Conservation (phyloP, 1,140 invertebrate genomes). For the Lethocerus indicus region DNA sequence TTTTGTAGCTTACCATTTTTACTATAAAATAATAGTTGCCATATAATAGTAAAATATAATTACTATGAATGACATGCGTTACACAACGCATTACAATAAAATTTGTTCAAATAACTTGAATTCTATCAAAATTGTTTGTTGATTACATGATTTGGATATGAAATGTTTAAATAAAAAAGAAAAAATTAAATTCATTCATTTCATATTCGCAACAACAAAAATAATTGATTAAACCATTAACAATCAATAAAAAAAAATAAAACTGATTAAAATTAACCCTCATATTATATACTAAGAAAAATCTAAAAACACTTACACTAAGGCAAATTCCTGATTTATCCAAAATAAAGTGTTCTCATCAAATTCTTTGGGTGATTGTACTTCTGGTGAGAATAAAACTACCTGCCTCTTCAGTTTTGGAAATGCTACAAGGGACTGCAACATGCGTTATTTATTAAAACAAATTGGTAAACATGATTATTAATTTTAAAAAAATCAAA, state of each 20-base stretch:
- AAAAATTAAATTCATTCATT: not conserved
- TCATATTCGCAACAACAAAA: not conserved
- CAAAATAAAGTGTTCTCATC: conserved; percentile 83
- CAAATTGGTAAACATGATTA: not conserved
- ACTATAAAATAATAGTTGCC: conserved; percentile 24
- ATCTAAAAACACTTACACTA: conserved; percentile 37
- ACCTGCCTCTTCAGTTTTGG: conserved; percentile 91
- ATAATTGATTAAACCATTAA: too few species aligned
- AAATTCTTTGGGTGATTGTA: conserved; percentile 83
- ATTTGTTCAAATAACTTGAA: too few species aligned
- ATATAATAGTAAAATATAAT: not conserved
- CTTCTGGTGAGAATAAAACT: conserved; percentile 58
- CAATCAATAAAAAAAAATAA: too few species aligned
- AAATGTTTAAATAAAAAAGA: too few species aligned
- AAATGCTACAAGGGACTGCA: conserved; percentile 79
- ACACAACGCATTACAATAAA: conserved; percentile 9
- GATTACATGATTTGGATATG: too few species aligned
- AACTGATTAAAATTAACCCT: not conserved
- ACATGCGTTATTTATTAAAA: conserved; percentile 6
- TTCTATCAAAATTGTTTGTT: too few species aligned
- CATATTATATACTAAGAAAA: not conserved
- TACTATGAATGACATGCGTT: not conserved
- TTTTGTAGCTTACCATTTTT: conserved; percentile 92
- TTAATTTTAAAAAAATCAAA: conserved; percentile 12
- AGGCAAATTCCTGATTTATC: conserved; percentile 92